Percentiles rank a stretch among this genome's conserved stretches.
Evolutionary conservation across 2,797 vertebrate species (phyloP).

Genomic region (Sebastes trivittatus): DNA sequence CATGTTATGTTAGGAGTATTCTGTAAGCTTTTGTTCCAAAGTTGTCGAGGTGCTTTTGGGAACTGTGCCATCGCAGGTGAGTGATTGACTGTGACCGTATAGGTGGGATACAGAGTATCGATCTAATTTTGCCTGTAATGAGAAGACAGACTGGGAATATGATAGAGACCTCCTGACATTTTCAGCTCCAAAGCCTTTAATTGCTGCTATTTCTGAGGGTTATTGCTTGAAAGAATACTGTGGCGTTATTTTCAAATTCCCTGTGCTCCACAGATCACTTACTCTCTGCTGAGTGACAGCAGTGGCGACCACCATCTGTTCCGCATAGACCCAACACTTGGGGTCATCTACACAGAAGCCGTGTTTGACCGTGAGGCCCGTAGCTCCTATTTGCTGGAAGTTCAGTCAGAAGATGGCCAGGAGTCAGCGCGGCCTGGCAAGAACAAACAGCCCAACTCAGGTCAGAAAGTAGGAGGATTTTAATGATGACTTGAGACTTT

Average conservation of each 20-base stretch:
- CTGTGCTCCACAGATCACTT: slow-evolving; percentile 84
- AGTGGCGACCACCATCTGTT: slow-evolving; percentile 88
- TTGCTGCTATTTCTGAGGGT: slow-evolving; percentile 15
- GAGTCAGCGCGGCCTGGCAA: slow-evolving; percentile 91
- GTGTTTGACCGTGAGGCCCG: slow-evolving; percentile 91
- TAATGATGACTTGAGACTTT: background rate
- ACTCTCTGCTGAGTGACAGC: slow-evolving; percentile 88
- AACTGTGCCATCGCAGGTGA: slow-evolving; percentile 15
- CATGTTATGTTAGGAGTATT: slow-evolving; percentile 5
- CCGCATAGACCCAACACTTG: slow-evolving; percentile 83
- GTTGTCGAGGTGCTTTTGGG: slow-evolving; percentile 1
- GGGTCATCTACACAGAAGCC: slow-evolving; percentile 86
- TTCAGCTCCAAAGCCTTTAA: slow-evolving; percentile 15
- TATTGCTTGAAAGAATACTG: background rate
- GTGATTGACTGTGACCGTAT: slow-evolving; percentile 34
- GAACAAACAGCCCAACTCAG: slow-evolving; percentile 89
- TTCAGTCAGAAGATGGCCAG: slow-evolving; percentile 88
- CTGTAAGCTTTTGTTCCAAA: slow-evolving; percentile 34
- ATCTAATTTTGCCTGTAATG: slow-evolving; percentile 32
- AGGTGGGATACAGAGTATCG: background rate
- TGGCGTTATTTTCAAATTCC: slow-evolving; percentile 21
- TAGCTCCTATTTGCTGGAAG: slow-evolving; percentile 89
- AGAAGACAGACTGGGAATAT: slow-evolving; percentile 10
- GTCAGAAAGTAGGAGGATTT: slow-evolving; percentile 63
- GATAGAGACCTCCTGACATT: slow-evolving; percentile 34